These are phyloP conservation scores for Zonotrichia albicollis DNA, from an alignment of 2,797 vertebrate species.

Conservation along the genomic window DNA sequence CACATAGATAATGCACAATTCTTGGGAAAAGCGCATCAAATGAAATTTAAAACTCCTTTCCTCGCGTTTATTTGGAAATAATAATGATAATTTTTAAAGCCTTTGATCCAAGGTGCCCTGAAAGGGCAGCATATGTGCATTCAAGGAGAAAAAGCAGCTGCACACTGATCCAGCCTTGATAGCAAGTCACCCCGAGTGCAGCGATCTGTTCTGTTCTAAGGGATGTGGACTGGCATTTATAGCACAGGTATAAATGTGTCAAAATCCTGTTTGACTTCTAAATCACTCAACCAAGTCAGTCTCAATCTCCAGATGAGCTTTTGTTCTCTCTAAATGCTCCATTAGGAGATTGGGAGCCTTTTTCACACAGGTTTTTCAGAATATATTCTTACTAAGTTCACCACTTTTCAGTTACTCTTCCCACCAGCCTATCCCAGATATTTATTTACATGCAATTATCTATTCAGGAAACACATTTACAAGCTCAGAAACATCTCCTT, in stretches of 20 bases:
- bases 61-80: background rate
- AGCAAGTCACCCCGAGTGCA: rapidly evolving
- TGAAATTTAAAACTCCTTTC: background rate
- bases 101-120: background rate
- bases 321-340: background rate
- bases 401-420: background rate
- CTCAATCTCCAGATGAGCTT: background rate
- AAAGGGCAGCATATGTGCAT: background rate
- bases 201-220: rapidly evolving
- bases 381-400: background rate
- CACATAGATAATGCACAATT: background rate
- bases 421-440: background rate
- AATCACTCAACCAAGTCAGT: background rate
- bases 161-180: rapidly evolving
- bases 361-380: background rate
- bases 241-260: background rate
- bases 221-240: background rate
- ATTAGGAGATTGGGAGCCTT: background rate
- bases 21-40: background rate
- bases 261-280: background rate
- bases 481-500: background rate
- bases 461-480: background rate
- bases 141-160: background rate
- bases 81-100: background rate
- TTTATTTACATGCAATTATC: background rate